These are phyloP conservation scores for Chlorops oryzae DNA, from an alignment of 1,140 invertebrate species.

Conservation along the genomic window DNA sequence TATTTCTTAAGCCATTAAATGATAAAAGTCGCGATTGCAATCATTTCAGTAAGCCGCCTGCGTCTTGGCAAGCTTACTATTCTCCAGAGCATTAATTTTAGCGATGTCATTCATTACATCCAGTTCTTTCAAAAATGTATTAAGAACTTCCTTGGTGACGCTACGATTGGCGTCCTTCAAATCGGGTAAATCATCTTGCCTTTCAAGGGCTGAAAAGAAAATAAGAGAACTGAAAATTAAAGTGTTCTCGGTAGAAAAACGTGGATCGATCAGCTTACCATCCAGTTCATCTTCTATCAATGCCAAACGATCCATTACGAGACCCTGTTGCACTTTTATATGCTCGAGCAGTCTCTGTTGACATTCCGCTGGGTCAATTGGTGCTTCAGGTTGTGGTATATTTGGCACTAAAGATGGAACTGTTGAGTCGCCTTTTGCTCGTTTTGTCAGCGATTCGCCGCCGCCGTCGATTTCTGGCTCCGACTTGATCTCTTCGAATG, in stretches of 20 bases:
- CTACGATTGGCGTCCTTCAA: slow-evolving; percentile 27
- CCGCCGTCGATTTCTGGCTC: slow-evolving; percentile 11
- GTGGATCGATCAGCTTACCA: slow-evolving; percentile 50
- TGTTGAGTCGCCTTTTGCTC: slow-evolving; percentile 14
- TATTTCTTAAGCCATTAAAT: no score
- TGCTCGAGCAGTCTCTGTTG: slow-evolving; percentile 70
- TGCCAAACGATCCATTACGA: slow-evolving; percentile 65
- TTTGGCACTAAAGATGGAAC: slow-evolving; percentile 28
- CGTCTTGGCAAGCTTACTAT: slow-evolving; percentile 20
- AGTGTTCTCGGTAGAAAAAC: neutral
- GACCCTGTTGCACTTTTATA: slow-evolving; percentile 65
- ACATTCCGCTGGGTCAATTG: slow-evolving; percentile 73
- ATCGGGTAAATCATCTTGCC: slow-evolving; percentile 29
- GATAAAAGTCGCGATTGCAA: no score
- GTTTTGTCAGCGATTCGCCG: neutral
- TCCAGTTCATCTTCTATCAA: slow-evolving; percentile 71
- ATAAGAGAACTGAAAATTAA: neutral
- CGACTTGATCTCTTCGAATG: slow-evolving; percentile 16
- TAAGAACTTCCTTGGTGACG: slow-evolving; percentile 34
- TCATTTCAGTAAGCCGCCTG: no score
- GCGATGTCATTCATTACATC: slow-evolving; percentile 37
- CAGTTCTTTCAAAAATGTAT: slow-evolving; percentile 36
- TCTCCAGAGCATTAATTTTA: slow-evolving; percentile 33
- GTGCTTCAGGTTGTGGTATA: slow-evolving; percentile 70
- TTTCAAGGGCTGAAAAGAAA: slow-evolving; percentile 23